These are phyloP conservation scores for Anagrus nilaparvatae DNA, from an alignment of 1,140 invertebrate species.

Conservation along the genomic window DNA sequence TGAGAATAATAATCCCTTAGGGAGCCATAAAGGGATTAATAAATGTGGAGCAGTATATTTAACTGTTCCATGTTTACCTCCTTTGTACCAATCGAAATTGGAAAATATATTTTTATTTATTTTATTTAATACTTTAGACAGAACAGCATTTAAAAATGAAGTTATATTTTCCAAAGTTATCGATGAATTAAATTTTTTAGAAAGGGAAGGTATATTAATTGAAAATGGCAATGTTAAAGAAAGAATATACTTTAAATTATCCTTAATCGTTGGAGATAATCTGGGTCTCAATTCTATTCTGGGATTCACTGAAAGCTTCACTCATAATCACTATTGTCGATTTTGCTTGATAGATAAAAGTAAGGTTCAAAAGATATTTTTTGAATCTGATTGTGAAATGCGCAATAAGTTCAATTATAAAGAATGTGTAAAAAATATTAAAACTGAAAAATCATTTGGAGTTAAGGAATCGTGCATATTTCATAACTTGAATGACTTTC, in stretches of 20 bases:
- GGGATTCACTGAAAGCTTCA: constrained; percentile 23
- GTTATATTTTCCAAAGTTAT: constrained; percentile 17
- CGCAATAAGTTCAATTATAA: constrained; percentile 9
- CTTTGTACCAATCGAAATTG: constrained; percentile 13
- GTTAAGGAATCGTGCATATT: constrained; percentile 6
- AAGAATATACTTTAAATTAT: constrained; percentile 19
- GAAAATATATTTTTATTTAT: background rate
- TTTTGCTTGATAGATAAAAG: constrained; percentile 20
- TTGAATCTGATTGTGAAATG: constrained; percentile 16
- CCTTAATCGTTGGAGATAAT: constrained; percentile 25
- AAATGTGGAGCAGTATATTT: constrained; percentile 24
- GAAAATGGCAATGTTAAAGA: constrained; percentile 2
- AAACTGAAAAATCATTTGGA: background rate
- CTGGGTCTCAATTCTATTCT: constrained; percentile 23
- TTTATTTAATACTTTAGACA: constrained; percentile 2
- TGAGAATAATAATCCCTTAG: constrained; percentile 8
- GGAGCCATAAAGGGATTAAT: constrained; percentile 19
- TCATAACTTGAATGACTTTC: constrained; percentile 15
- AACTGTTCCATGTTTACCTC: constrained; percentile 21
- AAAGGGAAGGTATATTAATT: constrained; percentile 18
- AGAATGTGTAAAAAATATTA: background rate
- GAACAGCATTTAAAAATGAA: constrained; percentile 19
- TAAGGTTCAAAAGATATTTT: constrained; percentile 9
- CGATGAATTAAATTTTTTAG: constrained; percentile 20
- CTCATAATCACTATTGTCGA: constrained; percentile 19